These are phyloP conservation scores for Smithornis capensis DNA, from an alignment of 2,113 vertebrate genomes.

Conservation along the genomic window DNA sequence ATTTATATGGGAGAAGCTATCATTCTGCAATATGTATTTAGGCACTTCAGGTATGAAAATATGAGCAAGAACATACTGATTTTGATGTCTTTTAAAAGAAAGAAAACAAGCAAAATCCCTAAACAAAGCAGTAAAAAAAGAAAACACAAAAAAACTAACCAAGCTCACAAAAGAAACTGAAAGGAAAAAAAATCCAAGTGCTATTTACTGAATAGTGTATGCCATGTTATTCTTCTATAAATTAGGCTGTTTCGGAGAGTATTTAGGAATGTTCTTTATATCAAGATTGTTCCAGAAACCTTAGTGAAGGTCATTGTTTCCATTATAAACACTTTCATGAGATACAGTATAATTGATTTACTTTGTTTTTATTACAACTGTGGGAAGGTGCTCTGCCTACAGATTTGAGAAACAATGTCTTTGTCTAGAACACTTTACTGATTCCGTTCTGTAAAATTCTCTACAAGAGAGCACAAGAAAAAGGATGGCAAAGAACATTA, in stretches of 20 bases:
- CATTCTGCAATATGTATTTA: neutral
- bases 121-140: neutral
- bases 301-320: neutral
- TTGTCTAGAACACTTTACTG: neutral
- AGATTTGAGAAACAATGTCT: neutral
- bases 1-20: neutral
- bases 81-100: neutral
- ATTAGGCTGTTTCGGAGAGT: neutral
- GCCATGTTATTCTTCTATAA: neutral
- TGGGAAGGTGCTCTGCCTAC: neutral
- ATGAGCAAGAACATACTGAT: neutral
- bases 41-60: neutral
- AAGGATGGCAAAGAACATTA: neutral
- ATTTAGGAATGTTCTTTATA: neutral
- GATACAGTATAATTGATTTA: neutral
- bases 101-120: neutral
- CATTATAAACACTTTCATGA: neutral
- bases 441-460: neutral
- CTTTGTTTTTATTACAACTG: neutral
- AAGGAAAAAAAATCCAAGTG: neutral
- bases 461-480: neutral
- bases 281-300: neutral
- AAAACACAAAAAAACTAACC: neutral
- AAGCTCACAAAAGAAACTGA: neutral
- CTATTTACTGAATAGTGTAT: accelerated